Base-by-base conservation (phyloP, 2,797 vertebrate species). In the Enteromius afrohamiltoni region DNA sequence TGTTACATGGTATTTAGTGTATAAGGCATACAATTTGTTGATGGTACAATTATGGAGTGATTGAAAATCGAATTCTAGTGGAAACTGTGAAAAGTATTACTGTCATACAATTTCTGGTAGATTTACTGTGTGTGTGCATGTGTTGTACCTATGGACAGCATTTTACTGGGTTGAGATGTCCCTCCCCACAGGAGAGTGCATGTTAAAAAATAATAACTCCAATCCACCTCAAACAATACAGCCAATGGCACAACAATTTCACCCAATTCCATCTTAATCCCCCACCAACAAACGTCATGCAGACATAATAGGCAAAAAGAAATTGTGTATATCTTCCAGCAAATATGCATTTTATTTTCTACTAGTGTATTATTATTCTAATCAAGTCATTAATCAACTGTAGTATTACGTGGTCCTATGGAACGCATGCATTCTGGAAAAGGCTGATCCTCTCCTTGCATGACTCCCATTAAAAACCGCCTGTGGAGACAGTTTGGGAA, bases 251-350 rank as follows among this genome's bases (percentile, higher is more conserved):
- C 92, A 91, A 93, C 93, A 94, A 95, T 95, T 94, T 93, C 89
- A 91, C 88, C 89, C 91, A 92, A 95, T 94, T 91, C 89, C 91
- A 89, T 94, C 92, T 94, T 95, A 95, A 95, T 95, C 94, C 95
- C 91, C 89, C 89, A 91, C 92, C 90, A 88, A 91, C 91, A 92
- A 89, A 90, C 88, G 92, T 90, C 92, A 92, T 93, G 91, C 89
- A 91, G 88, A 92, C 90, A 53, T 79, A 86, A 77, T 23, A 85
- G 83, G 78, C 11, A 16, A 75, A 80, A 78, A 77, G 86, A 90
- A 92, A 92, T 91, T 91, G 91, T 93, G 93, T 92, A 94, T 91
- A 91, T 92, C 92, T 92, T 94, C 94, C 93, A 84, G 89, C 91
- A 92, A 93, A 94, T 91, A 47, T 85, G 86, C 90, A 91, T 94